These are phyloP conservation scores for Gobiocypris rarus DNA, from an alignment of 2,113 vertebrate species.

Conservation along the genomic window DNA sequence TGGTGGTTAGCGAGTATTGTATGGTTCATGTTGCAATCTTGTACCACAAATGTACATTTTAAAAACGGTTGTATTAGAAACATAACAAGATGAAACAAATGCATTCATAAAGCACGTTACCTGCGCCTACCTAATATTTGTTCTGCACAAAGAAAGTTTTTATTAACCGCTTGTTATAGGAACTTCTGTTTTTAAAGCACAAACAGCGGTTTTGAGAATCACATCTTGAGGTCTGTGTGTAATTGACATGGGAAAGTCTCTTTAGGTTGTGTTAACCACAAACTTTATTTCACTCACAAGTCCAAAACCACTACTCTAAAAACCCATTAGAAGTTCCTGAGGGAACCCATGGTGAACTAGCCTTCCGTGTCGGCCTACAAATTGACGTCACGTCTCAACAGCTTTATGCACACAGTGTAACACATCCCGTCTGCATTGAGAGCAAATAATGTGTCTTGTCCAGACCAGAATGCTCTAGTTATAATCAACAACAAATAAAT, in stretches of 20 bases:
- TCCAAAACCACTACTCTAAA: constrained; percentile 12
- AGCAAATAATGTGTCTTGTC: neutral
- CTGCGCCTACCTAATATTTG: no score
- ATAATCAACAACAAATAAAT: neutral
- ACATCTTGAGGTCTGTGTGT: neutral
- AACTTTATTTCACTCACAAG: constrained; percentile 14
- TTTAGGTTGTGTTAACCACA: neutral
- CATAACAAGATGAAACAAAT: neutral
- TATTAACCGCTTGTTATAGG: neutral
- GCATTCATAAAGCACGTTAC: neutral
- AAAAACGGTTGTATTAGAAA: neutral
- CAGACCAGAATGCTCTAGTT: neutral
- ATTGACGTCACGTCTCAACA: neutral
- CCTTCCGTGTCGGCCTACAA: neutral
- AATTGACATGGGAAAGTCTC: neutral
- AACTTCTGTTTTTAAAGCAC: neutral
- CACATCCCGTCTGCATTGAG: neutral
- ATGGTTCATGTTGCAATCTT: no score
- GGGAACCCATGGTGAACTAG: neutral
- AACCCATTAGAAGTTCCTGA: constrained; percentile 19
- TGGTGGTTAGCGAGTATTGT: no score
- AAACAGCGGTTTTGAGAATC: neutral
- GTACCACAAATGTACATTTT: no score
- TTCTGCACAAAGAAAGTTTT: neutral
- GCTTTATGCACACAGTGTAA: neutral